Evolutionary conservation across 37 sponge, comb jelly and placozoan species (phyloP), one percentile per base, ranked within the genome.

Genomic region (Hormiphora californensis): DNA sequence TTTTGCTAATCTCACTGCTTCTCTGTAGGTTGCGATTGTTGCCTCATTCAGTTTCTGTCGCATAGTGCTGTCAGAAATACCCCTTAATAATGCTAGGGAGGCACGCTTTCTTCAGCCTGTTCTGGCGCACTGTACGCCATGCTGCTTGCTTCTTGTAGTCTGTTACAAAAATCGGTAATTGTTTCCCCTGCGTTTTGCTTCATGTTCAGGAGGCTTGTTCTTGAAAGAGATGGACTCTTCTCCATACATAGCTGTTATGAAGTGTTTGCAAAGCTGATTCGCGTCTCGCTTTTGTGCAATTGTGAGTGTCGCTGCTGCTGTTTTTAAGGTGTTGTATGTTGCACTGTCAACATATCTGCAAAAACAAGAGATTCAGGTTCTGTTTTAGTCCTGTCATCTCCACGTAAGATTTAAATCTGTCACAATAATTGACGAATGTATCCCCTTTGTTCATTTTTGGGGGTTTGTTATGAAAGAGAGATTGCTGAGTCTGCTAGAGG

Each of bases 1-100:
- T 28, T n/a, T 39, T 22, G 81, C 81, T 4, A 73, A 21, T 40
- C 43, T 73, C n/a, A 73, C 2, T 21, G 81, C 81, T 41, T 73
- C 81, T 5, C 27, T 40, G 9, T 43, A 73, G 12, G 22, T 41
- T 11, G 81, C 21, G 41, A 73, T 46, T 0, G 32, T 36, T 22
- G 21, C 17, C 35, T 73, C 81, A n/a, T 15, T 41, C 46, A 73
- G 44, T 30, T 73, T 73, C 7, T 46, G 32, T 33, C 35, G 41
- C 17, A 73, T 40, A 9, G 40, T 19, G 11, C 3, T 41, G 46
- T 41, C 23, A 22, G 17, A 43, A 3, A 73, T 7, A 8, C 81
- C 81, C 19, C 35, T 33, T 28, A 73, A n/a, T 22, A 73, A 40
- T 40, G 81, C 81, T 9, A 73, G 38, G 7, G 43, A 28, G 25